These are phyloP conservation scores for Bovichtus diacanthus DNA, from an alignment of 2,797 vertebrate species.

Conservation along the genomic window DNA sequence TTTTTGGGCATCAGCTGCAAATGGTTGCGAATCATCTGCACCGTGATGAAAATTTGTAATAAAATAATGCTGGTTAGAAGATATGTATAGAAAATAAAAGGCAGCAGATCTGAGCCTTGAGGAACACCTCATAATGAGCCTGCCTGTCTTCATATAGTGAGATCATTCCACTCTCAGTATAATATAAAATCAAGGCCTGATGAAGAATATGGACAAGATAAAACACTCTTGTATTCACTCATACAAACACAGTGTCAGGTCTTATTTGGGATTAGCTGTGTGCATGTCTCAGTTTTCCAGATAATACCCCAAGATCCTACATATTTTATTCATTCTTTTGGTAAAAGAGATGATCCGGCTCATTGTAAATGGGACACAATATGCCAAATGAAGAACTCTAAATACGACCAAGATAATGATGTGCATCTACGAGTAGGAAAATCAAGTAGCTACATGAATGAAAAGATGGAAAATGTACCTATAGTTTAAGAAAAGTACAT, in stretches of 20 bases:
- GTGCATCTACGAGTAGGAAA: neutral
- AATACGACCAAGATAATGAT: neutral
- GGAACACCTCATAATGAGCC: neutral
- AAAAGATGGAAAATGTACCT: neutral
- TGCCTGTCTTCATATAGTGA: neutral
- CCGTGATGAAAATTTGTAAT: neutral
- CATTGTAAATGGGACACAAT: constrained; percentile 22
- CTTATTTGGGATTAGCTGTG: constrained; percentile 36
- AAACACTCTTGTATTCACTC: no score
- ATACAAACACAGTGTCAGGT: no score
- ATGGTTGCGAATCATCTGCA: neutral
- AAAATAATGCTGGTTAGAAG: neutral
- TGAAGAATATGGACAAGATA: neutral
- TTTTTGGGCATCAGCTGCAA: no score
- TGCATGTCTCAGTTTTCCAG: constrained; percentile 6
- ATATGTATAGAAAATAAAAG: neutral
- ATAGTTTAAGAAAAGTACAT: neutral
- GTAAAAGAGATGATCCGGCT: constrained; percentile 31
- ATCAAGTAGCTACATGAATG: neutral
- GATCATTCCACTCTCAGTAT: neutral
- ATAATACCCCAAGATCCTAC: constrained; percentile 13
- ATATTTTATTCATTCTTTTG: neutral
- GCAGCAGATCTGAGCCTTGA: neutral
- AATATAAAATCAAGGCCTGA: neutral
- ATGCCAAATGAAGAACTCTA: neutral